Conservation (phyloP, 1,140 invertebrate species). For the Ganaspis sp. region DNA sequence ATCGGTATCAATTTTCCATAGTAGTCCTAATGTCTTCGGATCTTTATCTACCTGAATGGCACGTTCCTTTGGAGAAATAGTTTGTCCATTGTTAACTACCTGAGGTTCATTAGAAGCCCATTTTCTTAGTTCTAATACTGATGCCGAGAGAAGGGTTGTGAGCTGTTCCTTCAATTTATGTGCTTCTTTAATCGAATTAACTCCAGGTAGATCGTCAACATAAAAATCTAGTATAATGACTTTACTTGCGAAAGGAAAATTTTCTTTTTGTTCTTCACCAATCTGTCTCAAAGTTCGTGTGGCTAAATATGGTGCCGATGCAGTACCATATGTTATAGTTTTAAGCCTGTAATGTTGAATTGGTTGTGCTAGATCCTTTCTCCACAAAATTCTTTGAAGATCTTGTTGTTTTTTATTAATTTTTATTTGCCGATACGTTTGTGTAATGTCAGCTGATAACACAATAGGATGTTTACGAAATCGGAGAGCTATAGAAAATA, state of each 20-base stretch:
- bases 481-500: conserved; percentile 42
- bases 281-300: conserved; percentile 32
- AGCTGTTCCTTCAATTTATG: conserved; percentile 52
- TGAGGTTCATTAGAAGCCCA: conserved; percentile 61
- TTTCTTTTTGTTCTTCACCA: conserved; percentile 26
- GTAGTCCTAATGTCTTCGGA: conserved; percentile 57
- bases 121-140: conserved; percentile 61
- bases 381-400: conserved; percentile 49
- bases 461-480: conserved; percentile 47
- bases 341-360: conserved; percentile 27
- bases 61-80: background rate
- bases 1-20: conserved; percentile 46
- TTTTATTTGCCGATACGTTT: conserved; percentile 53
- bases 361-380: background rate
- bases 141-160: conserved; percentile 44
- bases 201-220: conserved; percentile 65
- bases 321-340: conserved; percentile 37
- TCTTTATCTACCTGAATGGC: conserved; percentile 32
- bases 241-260: conserved; percentile 20
- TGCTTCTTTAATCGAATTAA: conserved; percentile 59
- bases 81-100: background rate
- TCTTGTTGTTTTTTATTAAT: conserved; percentile 37
- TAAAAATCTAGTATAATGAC: conserved; percentile 63
- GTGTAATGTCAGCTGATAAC: conserved; percentile 52
- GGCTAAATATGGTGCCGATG: conserved; percentile 35